phyloP scores from a whole-genome alignment of 1,140 invertebrate genomes.

The Andrena cerasifolii region DNA sequence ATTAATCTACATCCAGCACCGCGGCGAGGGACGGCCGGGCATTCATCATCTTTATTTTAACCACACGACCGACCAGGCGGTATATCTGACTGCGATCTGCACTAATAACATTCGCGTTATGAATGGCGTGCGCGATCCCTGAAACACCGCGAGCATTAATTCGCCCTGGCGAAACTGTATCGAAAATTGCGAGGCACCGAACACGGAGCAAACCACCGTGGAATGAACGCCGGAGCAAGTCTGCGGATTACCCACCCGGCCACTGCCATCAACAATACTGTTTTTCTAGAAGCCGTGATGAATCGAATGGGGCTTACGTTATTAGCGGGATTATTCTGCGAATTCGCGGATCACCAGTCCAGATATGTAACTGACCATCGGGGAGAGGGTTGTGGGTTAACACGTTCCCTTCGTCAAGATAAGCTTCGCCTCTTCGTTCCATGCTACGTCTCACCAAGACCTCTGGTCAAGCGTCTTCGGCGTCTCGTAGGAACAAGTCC shows the following conservation, averaged over 20 bases:
- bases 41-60: conserved; percentile 80
- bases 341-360: too few relatives aligned
- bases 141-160: conserved; percentile 70
- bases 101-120: conserved; percentile 77
- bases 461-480: too few relatives aligned
- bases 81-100: conserved; percentile 75
- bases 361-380: too few relatives aligned
- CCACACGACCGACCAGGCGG: conserved; percentile 71
- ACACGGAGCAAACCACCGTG: conserved; percentile 28
- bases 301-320: too few relatives aligned
- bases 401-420: too few relatives aligned
- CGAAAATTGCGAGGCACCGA: conserved; percentile 54
- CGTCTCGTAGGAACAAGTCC: neutral
- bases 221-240: neutral
- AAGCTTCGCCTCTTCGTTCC: too few relatives aligned
- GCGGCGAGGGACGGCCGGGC: conserved; percentile 67
- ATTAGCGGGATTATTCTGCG: too few relatives aligned
- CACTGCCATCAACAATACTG: too few relatives aligned
- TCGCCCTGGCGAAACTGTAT: conserved; percentile 60
- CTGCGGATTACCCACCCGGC: too few relatives aligned
- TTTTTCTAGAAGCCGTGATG: too few relatives aligned
- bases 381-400: too few relatives aligned
- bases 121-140: conserved; percentile 70
- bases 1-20: conserved; percentile 74
- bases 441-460: too few relatives aligned